These are phyloP conservation scores for Danio jaintianensis DNA, from an alignment of 2,797 vertebrate genomes.

Conservation along the genomic window DNA sequence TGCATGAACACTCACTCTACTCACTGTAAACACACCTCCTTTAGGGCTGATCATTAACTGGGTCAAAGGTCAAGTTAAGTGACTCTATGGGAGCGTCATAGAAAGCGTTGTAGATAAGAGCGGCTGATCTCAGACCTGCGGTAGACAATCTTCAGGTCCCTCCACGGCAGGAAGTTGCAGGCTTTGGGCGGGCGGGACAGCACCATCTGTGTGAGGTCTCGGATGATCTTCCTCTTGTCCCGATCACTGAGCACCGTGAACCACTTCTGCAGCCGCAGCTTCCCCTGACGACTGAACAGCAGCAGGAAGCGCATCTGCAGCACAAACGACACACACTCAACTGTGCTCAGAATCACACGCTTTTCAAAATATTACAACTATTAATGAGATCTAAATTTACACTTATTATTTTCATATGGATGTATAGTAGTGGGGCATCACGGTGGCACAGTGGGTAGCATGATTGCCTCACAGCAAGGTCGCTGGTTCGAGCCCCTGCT, in stretches of 20 bases:
- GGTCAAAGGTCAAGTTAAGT: conserved; percentile 10
- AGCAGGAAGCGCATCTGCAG: conserved; percentile 92
- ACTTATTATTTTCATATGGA: too few species aligned
- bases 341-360: too few species aligned
- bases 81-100: conserved; percentile 10
- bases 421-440: too few species aligned
- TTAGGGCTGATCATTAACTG: conserved; percentile 35
- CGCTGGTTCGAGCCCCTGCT: too few species aligned
- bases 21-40: background rate
- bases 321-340: background rate
- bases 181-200: conserved; percentile 86
- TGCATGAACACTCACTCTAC: background rate
- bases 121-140: conserved; percentile 76
- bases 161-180: conserved; percentile 96
- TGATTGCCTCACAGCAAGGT: too few species aligned
- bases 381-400: too few species aligned
- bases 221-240: conserved; percentile 92
- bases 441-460: too few species aligned
- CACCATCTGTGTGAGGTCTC: conserved; percentile 89
- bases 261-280: conserved; percentile 95
- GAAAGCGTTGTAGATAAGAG: background rate
- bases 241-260: conserved; percentile 87
- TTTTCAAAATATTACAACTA: too few species aligned
- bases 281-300: conserved; percentile 97
- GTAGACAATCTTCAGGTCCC: conserved; percentile 95